A percentile compares a stretch with the other conserved stretches of the same genome.
Conservation (phyloP, 1,140 invertebrate species). For the Saccostrea glomerata region DNA sequence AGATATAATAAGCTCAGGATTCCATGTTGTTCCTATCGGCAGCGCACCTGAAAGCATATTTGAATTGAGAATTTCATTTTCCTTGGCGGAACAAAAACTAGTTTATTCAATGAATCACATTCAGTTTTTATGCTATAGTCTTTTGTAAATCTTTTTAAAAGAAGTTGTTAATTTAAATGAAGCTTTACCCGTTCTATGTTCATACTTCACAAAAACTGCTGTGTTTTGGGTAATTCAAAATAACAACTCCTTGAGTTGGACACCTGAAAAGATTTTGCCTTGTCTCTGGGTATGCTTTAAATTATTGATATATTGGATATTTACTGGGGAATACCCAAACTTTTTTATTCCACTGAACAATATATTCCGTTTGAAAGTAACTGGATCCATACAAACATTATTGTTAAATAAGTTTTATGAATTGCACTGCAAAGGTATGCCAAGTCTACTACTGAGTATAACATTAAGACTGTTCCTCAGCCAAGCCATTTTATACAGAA, state of each 20-base stretch:
- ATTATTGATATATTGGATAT: slow-evolving; percentile 34
- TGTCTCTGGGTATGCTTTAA: slow-evolving; percentile 28
- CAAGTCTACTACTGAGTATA: not conserved
- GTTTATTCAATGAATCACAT: slow-evolving; percentile 43
- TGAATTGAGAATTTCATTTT: no score
- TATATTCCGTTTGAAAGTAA: slow-evolving; percentile 41
- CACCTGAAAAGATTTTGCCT: slow-evolving; percentile 30
- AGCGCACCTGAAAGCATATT: not conserved
- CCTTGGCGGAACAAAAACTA: slow-evolving; percentile 21
- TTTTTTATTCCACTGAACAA: slow-evolving; percentile 51
- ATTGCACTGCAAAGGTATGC: not conserved
- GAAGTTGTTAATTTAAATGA: slow-evolving; percentile 13
- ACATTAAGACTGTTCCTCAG: not conserved
- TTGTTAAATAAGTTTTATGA: not conserved
- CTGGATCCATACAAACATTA: not conserved
- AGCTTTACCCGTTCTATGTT: slow-evolving; percentile 25
- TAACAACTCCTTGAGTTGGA: not conserved
- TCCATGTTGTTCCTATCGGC: not conserved
- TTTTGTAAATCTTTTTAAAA: slow-evolving; percentile 43
- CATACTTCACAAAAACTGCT: slow-evolving; percentile 48
- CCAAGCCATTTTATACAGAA: not conserved
- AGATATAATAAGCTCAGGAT: not conserved
- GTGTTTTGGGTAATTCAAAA: slow-evolving; percentile 46
- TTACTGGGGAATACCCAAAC: not conserved
- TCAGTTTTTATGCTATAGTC: slow-evolving; percentile 40